Conservation (phyloP, 2,797 vertebrate genomes). For the Botia kubotai region DNA sequence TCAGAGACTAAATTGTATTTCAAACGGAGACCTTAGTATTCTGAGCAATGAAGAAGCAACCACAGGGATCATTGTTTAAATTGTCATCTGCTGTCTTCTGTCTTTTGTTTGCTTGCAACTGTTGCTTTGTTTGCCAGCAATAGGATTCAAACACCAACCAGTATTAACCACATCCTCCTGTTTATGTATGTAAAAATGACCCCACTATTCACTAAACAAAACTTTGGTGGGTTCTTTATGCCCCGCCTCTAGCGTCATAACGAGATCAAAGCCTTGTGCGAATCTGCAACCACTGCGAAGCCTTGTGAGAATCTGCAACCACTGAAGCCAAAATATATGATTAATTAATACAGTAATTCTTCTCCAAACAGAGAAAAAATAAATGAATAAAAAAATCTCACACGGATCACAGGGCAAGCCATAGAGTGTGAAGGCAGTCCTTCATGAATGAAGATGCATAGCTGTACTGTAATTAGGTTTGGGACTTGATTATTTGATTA, state of each 20-base stretch:
- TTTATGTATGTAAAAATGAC: background rate
- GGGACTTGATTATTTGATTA: conserved; percentile 53
- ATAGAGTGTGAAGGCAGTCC: conserved; percentile 39
- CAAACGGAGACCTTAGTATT: too few relatives aligned
- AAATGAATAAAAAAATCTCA: background rate
- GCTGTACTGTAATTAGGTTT: conserved; percentile 39
- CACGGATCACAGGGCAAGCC: conserved; percentile 40
- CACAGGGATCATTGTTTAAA: too few relatives aligned
- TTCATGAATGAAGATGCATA: conserved; percentile 48
- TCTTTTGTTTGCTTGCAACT: too few relatives aligned
- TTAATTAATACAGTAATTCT: conserved; percentile 56
- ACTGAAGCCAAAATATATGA: conserved; percentile 37
- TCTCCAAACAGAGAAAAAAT: conserved; percentile 18
- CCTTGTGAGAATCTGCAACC: conserved; percentile 36
- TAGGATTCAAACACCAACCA: conserved; percentile 2
- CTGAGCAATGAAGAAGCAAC: too few relatives aligned
- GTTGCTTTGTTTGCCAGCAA: background rate
- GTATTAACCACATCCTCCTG: background rate
- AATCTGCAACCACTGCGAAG: conserved; percentile 30
- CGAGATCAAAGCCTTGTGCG: background rate
- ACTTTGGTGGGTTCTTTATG: background rate
- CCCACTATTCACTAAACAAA: background rate
- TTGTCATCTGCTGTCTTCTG: too few relatives aligned
- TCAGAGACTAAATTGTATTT: too few relatives aligned
- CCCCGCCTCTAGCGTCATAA: background rate